Evolutionary conservation across 2,113 vertebrate species (phyloP).

Genomic region (Heterochromis multidens): DNA sequence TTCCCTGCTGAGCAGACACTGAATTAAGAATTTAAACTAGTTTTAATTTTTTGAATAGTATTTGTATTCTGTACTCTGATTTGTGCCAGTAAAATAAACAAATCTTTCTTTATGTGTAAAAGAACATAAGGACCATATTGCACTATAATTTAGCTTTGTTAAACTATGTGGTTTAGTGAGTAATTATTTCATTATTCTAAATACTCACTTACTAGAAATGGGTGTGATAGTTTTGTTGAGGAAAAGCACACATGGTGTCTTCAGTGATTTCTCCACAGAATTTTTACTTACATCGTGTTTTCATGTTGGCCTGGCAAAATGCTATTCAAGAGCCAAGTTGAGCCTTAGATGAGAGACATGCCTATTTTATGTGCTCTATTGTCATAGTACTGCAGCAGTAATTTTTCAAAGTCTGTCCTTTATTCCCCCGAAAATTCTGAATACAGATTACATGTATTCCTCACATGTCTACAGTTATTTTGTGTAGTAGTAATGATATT

Average conservation of each 20-base stretch:
- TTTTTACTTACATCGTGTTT: neutral
- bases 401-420: neutral
- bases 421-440: neutral
- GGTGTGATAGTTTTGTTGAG: neutral
- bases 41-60: neutral
- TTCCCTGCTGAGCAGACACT: neutral
- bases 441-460: neutral
- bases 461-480: neutral
- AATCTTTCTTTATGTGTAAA: neutral
- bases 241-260: neutral
- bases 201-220: neutral
- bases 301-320: neutral
- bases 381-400: neutral
- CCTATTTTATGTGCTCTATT: neutral
- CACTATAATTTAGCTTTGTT: neutral
- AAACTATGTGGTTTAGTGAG: neutral
- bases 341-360: neutral
- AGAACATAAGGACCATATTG: neutral
- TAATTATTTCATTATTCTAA: neutral
- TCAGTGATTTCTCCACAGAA: neutral
- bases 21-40: neutral
- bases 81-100: neutral
- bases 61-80: neutral
- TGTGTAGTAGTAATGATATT: neutral
- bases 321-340: neutral